These are phyloP conservation scores for Tachycineta bicolor DNA, from an alignment of 2,113 vertebrate genomes.

Conservation along the genomic window DNA sequence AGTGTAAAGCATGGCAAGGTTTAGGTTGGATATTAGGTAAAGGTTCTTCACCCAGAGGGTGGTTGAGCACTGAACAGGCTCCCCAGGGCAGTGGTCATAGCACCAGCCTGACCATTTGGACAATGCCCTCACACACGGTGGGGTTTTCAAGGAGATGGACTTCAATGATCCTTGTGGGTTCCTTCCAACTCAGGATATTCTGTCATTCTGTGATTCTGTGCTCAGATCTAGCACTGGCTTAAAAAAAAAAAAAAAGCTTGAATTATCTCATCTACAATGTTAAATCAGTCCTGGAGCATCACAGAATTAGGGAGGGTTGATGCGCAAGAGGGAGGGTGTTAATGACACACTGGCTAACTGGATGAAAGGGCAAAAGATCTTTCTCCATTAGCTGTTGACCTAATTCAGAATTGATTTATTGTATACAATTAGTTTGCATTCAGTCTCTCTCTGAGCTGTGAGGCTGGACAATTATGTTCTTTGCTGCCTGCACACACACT, in stretches of 20 bases:
- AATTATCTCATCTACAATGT: neutral
- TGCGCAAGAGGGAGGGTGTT: neutral
- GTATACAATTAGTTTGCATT: slow-evolving; percentile 8
- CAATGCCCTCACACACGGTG: neutral
- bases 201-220: neutral
- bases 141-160: neutral
- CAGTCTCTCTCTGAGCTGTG: neutral
- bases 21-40: neutral
- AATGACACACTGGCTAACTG: neutral
- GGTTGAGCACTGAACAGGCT: neutral
- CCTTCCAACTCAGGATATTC: neutral
- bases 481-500: neutral
- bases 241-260: neutral
- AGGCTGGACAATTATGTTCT: neutral
- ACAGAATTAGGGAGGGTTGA: neutral
- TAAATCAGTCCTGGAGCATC: neutral
- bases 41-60: neutral
- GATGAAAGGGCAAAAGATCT: neutral
- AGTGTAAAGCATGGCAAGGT: too few relatives aligned
- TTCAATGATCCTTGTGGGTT: neutral
- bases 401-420: slow-evolving; percentile 11
- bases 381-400: neutral
- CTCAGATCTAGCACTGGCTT: neutral
- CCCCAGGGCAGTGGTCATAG: neutral
- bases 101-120: neutral